Conservation (phyloP, 2,888 invertebrate species). For the Drosophila bunnanda region DNA sequence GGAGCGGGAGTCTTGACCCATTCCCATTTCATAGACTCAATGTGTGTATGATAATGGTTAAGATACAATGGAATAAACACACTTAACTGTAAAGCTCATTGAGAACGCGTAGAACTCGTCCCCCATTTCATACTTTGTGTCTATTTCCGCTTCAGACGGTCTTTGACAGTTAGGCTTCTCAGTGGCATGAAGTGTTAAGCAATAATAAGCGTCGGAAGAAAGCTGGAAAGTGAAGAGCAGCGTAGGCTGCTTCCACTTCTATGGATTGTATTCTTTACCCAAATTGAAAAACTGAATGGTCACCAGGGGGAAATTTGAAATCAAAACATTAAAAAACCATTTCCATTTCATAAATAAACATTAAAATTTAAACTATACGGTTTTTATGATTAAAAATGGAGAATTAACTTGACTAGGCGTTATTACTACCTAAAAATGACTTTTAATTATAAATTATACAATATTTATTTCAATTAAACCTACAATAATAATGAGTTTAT, state of each 20-base stretch:
- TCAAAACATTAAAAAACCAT: background rate
- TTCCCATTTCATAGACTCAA: conserved; percentile 24
- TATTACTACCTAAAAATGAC: background rate
- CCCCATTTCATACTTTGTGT: conserved; percentile 20
- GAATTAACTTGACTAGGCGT: background rate
- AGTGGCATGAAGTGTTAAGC: conserved; percentile 30
- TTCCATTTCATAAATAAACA: background rate
- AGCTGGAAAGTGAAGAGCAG: conserved; percentile 20
- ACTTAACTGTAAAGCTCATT: conserved; percentile 54
- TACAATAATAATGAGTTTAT: background rate
- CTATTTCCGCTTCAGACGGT: conserved; percentile 29
- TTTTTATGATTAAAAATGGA: background rate
- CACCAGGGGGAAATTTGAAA: background rate
- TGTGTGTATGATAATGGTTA: conserved; percentile 18
- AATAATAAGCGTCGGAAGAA: conserved; percentile 29
- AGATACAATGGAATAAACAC: conserved; percentile 38
- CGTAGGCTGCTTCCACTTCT: background rate
- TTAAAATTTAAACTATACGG: background rate
- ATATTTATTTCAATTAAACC: background rate
- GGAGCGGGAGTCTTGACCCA: conserved; percentile 40
- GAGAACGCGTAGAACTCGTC: conserved; percentile 49
- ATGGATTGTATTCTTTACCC: background rate
- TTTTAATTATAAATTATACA: background rate
- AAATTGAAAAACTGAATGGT: background rate
- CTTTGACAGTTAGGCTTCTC: conserved; percentile 36